Base-by-base conservation (phyloP, 2,888 invertebrate genomes). In the Drosophila greeni region DNA sequence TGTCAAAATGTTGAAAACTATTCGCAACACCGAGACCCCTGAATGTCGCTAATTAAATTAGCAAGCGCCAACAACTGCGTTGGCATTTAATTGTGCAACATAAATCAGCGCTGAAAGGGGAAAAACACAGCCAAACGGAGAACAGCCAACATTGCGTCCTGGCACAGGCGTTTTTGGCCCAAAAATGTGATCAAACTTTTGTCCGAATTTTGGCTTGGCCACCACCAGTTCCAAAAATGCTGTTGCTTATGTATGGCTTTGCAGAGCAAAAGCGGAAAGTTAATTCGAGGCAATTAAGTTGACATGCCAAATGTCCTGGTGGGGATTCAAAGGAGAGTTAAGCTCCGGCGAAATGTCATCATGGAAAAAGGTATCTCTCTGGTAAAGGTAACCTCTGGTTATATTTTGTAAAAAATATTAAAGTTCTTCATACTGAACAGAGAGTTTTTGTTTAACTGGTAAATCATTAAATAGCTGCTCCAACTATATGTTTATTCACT, bases 241-340 rank as follows among this genome's bases (percentile, higher is more conserved):
- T 56, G 52, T 23, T 51, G 51, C 51, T 37, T 20, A 52, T 23
- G 52, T n/a, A 56, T 31, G 64, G 29, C 47, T 45, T 49, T 48
- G 33, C 51, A 49, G 26, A 26, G 37, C 43, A 67, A 75, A 74
- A 76, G 70, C 69, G 74, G 72, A 82, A 82, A 80, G 78, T 81
- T 78, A 81, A 82, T 80, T 76, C 78, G 69, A 64, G 81, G 81
- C 83, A 81, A 81, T 81, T 81, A 81, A 71, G 76, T 78, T 81
- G 83, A 82, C 83, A 81, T 76, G 83, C 78, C 78, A 78, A 82
- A 82, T 81, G 74, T 70, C 58, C 74, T 55, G 71, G 43, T 56
- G 60, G n/a, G 42, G 45, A 26, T 39, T 24, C 60, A 26, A 16
- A 45, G n/a, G 23, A n/a, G 20, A 6, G 48, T 40, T 40, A 39